phyloP scores from a whole-genome alignment of 2,797 vertebrate species.

The Falco columbarius region DNA sequence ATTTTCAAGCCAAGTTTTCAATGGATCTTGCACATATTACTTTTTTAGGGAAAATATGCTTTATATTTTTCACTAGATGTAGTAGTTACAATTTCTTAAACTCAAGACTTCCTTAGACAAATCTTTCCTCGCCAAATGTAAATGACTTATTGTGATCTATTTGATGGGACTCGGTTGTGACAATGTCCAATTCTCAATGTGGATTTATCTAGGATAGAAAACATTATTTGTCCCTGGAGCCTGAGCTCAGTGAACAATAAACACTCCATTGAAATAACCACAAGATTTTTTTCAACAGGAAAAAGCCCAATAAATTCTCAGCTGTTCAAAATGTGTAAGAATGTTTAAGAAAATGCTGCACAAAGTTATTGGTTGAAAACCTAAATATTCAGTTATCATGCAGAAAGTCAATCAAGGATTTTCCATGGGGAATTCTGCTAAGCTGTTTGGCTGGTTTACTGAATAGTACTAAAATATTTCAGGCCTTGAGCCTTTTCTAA shows the following conservation, averaged over 20 bases:
- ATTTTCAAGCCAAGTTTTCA: background rate
- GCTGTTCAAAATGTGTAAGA: constrained; percentile 23
- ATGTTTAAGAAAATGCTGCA: background rate
- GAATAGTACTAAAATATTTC: constrained; percentile 42
- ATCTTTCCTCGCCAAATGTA: background rate
- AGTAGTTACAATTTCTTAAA: background rate
- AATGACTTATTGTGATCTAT: background rate
- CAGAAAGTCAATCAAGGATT: background rate
- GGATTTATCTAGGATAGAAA: background rate
- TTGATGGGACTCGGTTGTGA: background rate
- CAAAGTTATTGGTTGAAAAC: background rate
- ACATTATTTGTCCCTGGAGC: background rate
- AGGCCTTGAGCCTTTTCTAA: constrained; percentile 47
- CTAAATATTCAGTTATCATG: background rate
- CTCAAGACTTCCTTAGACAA: background rate
- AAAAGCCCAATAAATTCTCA: constrained; percentile 41
- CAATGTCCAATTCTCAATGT: background rate
- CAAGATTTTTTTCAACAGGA: constrained; percentile 26
- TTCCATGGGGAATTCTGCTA: background rate
- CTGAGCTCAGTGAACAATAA: background rate
- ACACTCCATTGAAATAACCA: constrained; percentile 8
- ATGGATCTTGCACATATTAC: background rate
- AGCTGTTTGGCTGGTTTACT: constrained; percentile 32
- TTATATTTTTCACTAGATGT: background rate
- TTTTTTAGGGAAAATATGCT: background rate